Percentiles rank a stretch among this genome's conserved stretches.
phyloP scores from a whole-genome alignment of 1,140 invertebrate genomes.

The Heterodera schachtii region DNA sequence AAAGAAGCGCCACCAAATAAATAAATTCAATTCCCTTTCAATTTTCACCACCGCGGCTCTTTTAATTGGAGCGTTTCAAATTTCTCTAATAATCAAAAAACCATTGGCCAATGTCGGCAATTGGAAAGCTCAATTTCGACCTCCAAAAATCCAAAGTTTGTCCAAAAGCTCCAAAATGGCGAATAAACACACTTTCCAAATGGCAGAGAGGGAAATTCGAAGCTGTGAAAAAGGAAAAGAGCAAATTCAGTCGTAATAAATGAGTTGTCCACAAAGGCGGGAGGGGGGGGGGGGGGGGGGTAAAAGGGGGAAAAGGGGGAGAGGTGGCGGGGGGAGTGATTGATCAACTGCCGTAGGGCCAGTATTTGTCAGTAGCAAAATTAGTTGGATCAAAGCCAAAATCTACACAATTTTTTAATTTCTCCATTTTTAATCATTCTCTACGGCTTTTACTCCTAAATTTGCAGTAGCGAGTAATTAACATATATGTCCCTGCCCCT shows the following conservation, averaged over 20 bases:
- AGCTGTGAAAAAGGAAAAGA: background rate
- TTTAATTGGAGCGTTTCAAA: background rate
- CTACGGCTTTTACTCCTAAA: no score
- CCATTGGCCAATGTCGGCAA: background rate
- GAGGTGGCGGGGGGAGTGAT: no score
- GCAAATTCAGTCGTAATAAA: background rate
- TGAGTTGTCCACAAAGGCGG: background rate
- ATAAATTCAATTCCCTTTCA: background rate
- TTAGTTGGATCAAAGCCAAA: background rate
- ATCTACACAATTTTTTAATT: background rate
- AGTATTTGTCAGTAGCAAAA: background rate
- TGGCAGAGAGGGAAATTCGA: background rate
- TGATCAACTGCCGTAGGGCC: no score
- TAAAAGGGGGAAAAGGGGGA: background rate
- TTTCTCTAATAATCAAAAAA: constrained; percentile 1
- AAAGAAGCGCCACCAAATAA: background rate
- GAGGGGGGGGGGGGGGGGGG: background rate
- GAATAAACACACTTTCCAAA: constrained; percentile 3
- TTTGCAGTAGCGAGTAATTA: no score
- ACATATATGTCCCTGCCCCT: no score
- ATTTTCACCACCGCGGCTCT: background rate
- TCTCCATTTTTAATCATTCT: no score
- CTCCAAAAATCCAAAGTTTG: constrained; percentile 2
- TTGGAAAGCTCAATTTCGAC: background rate
- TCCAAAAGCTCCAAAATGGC: constrained; percentile 4